These are phyloP conservation scores for Aelia acuminata DNA, from an alignment of 2,888 invertebrate genomes.

Conservation along the genomic window DNA sequence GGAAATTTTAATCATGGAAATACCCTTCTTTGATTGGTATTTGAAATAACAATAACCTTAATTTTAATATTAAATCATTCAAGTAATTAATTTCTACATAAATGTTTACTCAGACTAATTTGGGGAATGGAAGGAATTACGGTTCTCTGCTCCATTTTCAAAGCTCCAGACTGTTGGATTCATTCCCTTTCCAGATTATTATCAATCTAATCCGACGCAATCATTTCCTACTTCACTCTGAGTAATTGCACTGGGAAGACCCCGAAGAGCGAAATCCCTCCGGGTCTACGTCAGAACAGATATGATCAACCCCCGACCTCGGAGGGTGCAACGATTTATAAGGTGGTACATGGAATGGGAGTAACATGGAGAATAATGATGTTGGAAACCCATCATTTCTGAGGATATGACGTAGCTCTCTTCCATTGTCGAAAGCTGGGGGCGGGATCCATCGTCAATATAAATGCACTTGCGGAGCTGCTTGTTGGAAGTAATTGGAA, in stretches of 20 bases:
- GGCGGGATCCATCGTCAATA: too few relatives aligned
- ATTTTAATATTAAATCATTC: too few relatives aligned
- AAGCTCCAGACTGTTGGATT: background rate
- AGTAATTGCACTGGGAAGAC: slow-evolving; percentile 2
- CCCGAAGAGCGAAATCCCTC: background rate
- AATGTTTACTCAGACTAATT: background rate
- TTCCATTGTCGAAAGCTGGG: background rate
- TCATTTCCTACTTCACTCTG: background rate
- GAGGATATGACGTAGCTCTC: background rate
- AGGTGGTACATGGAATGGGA: slow-evolving; percentile 4
- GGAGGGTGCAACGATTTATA: background rate
- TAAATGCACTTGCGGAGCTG: too few relatives aligned
- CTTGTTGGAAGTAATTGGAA: too few relatives aligned
- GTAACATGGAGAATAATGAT: slow-evolving; percentile 1
- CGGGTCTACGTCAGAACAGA: background rate
- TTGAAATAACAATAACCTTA: too few relatives aligned
- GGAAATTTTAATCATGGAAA: too few relatives aligned
- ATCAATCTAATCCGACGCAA: background rate
- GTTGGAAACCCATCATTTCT: background rate
- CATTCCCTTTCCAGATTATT: background rate
- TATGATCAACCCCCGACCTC: background rate
- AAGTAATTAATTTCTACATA: too few relatives aligned
- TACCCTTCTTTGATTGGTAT: too few relatives aligned
- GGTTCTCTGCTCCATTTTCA: background rate
- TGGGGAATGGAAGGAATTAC: background rate